Percentiles rank a stretch among this genome's conserved stretches.
These are phyloP conservation scores for Digitonthophagus gazella DNA, from an alignment of 2,888 invertebrate genomes.

Conservation along the genomic window DNA sequence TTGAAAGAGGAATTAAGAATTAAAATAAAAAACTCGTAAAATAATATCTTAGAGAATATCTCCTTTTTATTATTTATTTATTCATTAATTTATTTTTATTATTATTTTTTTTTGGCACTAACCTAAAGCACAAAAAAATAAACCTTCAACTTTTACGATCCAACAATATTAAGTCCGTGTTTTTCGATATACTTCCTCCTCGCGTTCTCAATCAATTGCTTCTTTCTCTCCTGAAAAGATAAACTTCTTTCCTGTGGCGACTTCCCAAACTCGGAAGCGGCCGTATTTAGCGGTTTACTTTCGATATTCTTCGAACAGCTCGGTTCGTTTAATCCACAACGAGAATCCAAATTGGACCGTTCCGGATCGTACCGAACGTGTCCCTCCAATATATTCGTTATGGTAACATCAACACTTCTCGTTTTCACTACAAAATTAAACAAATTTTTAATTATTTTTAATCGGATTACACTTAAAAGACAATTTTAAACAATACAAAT, in stretches of 20 bases:
- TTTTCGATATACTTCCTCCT: conserved; percentile 76
- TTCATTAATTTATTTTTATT: no score
- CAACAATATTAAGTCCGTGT: conserved; percentile 49
- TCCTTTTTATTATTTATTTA: no score
- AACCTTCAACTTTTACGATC: conserved; percentile 31
- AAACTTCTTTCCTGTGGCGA: conserved; percentile 64
- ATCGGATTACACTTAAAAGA: neutral
- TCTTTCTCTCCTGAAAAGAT: conserved; percentile 77
- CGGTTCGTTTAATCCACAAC: no score
- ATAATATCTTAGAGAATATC: no score
- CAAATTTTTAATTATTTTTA: conserved; percentile 7
- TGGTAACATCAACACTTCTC: conserved; percentile 74
- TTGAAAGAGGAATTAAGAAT: no score
- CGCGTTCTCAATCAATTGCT: conserved; percentile 74
- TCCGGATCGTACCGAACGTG: conserved; percentile 63
- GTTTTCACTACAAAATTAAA: conserved; percentile 60
- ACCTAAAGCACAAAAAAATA: conserved; percentile 24
- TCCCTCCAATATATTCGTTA: conserved; percentile 79
- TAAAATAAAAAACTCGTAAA: no score
- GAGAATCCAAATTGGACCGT: conserved; percentile 28
- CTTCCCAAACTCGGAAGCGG: conserved; percentile 55
- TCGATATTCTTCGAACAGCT: no score
- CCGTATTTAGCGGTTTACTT: conserved; percentile 40
- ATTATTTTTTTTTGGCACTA: conserved; percentile 30
- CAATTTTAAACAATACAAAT: no score